Evolutionary conservation across 2,888 invertebrate genomes (phyloP).

Genomic region (Eutolmus rufibarbis): DNA sequence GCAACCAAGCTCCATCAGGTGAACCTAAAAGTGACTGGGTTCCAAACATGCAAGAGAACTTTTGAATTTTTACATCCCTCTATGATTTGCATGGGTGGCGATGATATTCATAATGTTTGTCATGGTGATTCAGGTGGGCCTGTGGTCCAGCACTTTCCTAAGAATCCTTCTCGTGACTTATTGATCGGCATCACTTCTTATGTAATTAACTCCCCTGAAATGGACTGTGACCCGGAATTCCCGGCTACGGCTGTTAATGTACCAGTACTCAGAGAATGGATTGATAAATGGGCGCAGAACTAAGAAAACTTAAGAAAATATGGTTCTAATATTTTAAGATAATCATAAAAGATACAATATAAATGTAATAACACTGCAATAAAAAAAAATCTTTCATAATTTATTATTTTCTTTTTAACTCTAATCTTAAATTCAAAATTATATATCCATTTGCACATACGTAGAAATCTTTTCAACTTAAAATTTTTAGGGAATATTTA

Average conservation of each 20-base stretch:
- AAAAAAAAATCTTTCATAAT: no score
- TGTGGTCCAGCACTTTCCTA: neutral
- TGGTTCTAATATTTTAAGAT: no score
- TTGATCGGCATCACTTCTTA: neutral
- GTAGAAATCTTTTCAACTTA: no score
- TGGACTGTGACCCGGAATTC: neutral
- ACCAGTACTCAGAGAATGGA: neutral
- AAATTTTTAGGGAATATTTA: no score
- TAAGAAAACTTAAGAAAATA: neutral
- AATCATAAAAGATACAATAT: no score
- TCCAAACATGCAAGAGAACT: neutral
- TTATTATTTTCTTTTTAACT: no score
- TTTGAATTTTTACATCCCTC: neutral
- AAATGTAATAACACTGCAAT: no score
- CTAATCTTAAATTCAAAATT: no score
- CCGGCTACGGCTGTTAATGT: neutral
- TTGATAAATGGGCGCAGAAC: neutral
- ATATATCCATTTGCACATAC: no score
- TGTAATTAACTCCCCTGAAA: neutral
- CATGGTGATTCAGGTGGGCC: slow-evolving; percentile 2
- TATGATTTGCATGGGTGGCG: neutral
- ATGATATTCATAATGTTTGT: neutral
- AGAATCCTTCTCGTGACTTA: neutral
- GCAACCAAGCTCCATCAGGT: neutral
- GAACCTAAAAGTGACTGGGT: neutral